Conservation (phyloP, 2,888 invertebrate species). For the Gibbula magus region DNA sequence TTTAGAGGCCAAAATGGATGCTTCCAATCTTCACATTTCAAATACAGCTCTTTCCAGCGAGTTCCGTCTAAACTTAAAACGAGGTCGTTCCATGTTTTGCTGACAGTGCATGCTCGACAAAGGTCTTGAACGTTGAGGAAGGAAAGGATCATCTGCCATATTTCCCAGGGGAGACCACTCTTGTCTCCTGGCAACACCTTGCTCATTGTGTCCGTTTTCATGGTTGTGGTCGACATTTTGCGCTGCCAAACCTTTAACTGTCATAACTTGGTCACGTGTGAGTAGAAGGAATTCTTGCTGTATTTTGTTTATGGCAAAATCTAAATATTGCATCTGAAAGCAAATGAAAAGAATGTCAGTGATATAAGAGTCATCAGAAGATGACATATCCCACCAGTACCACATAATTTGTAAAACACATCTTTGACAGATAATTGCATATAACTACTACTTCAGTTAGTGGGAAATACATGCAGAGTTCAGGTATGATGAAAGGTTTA, state of each 20-base stretch:
- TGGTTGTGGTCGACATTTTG: constrained; percentile 24
- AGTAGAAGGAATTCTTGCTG: no score
- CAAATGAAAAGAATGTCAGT: no score
- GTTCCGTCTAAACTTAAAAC: constrained; percentile 63
- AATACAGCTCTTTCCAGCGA: constrained; percentile 63
- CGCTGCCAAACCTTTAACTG: background rate
- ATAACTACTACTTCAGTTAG: no score
- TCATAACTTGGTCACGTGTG: no score
- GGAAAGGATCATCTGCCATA: constrained; percentile 68
- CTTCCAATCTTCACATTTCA: constrained; percentile 61
- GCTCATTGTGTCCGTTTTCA: constrained; percentile 24
- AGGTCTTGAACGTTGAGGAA: constrained; percentile 60
- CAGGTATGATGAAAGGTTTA: no score
- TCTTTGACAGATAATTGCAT: no score
- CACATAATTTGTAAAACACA: no score
- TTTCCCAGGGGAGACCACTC: constrained; percentile 65
- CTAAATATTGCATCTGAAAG: no score
- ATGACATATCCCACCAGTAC: no score
- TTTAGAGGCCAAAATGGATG: constrained; percentile 69
- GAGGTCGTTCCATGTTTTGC: constrained; percentile 67
- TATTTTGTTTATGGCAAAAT: no score
- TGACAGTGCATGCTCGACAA: constrained; percentile 62
- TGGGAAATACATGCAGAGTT: no score
- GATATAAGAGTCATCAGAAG: no score
- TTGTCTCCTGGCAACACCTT: constrained; percentile 47